Percentiles rank a stretch among this genome's conserved stretches.
Evolutionary conservation across 2,113 vertebrate species (phyloP).

Genomic region (Chloropsis hardwickii): DNA sequence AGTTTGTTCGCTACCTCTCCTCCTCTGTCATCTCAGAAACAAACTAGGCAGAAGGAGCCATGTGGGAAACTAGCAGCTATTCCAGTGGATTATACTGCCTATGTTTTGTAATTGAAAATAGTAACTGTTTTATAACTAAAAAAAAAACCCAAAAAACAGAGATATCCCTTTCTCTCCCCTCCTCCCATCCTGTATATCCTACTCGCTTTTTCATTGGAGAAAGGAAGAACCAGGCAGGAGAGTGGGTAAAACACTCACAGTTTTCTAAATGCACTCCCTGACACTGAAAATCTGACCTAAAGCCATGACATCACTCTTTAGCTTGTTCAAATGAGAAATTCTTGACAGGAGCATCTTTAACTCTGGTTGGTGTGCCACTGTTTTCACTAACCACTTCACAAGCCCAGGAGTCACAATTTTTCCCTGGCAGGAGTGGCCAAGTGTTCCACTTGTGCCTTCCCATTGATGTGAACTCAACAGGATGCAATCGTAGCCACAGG

Average conservation of each 20-base stretch:
- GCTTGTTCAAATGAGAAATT: not conserved
- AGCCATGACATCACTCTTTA: not conserved
- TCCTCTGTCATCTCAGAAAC: not conserved
- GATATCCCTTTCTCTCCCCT: not conserved
- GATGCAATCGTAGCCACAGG: fast-evolving
- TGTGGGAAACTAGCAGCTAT: not conserved
- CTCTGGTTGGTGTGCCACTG: not conserved
- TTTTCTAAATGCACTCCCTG: not conserved
- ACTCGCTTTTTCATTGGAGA: not conserved
- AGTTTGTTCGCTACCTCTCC: not conserved
- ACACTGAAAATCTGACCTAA: not conserved
- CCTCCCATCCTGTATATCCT: not conserved
- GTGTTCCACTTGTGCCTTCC: not conserved
- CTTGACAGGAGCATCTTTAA: not conserved
- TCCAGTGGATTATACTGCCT: not conserved
- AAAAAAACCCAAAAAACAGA: not conserved
- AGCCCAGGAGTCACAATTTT: not conserved
- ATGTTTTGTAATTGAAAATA: not conserved
- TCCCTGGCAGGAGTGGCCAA: not conserved
- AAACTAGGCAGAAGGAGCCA: not conserved
- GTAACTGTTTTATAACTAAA: not conserved
- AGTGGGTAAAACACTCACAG: not conserved
- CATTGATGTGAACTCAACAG: fast-evolving
- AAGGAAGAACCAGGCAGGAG: not conserved
- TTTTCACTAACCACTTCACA: not conserved